Evolutionary conservation across 2,113 vertebrate species (phyloP), one percentile per base, ranked within the genome.

Genomic region (Choloepus hoffmanni): DNA sequence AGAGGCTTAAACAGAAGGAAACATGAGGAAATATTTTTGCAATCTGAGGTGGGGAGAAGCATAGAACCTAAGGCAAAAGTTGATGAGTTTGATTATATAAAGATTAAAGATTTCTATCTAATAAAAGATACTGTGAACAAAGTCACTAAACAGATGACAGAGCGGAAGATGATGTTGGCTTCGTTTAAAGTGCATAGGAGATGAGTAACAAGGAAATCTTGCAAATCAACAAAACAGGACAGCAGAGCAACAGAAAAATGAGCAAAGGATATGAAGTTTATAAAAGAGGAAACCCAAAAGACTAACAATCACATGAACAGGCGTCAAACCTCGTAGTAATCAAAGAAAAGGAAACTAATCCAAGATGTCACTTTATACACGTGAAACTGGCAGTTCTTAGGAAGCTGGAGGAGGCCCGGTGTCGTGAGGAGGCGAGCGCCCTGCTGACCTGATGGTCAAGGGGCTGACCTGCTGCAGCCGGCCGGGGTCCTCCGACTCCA

Each of bases 61-160:
- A 74, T 18, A 93, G 85, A 79, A 40, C 33, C 23, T 73, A 45
- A 83, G n/a, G 45, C 53, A 79, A 78, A 60, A 83, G 40, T 16
- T 21, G 65, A 85, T 88, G 24, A 10, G 28, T 86, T 89, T 86
- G 68, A 82, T 88, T 90, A 48, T 50, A 40, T 96, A 65, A 89
- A 62, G 24, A 81, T 36, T 84, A 74, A 92, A 85, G 65, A 40
- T 62, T 65, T 67, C 62, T 95, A 6, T 95, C 40, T 33, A 62
- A 11, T 82, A 74, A 92, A 86, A 78, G 40, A 89, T 43, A 58
- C 60, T n/a, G 45, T 77, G 68, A 87, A 72, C n/a, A 85, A 82
- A 77, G 21, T 89, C 76, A 77, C 95, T 43, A 85, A 86, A 48
- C 36, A 36, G 40, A 15, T 91, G 48, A 94, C 60, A 86, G 36